Evolutionary conservation across 2,888 invertebrate species (phyloP).

Genomic region (Syrista parreyssii): DNA sequence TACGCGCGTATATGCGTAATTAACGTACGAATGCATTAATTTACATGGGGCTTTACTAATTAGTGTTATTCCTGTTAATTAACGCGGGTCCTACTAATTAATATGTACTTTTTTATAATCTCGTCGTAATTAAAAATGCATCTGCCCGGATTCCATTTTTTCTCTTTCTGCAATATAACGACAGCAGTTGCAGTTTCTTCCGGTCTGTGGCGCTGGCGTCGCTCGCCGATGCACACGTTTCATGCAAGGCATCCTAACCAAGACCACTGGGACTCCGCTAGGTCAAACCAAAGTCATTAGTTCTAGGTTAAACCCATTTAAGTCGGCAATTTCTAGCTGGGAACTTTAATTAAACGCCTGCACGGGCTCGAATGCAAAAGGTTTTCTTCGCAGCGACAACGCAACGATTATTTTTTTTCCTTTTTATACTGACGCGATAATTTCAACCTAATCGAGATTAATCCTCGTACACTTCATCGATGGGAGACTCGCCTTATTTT

Average conservation of each 20-base stretch:
- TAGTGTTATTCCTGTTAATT: not conserved
- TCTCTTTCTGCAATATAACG: not conserved
- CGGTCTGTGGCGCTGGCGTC: not conserved
- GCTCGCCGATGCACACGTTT: not conserved
- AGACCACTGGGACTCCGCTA: not conserved
- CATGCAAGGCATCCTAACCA: not conserved
- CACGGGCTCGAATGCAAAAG: not conserved
- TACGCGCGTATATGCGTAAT: not conserved
- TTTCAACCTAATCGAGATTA: not conserved
- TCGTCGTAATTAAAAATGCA: not conserved
- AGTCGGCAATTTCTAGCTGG: slow-evolving; percentile 3
- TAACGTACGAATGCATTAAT: not conserved
- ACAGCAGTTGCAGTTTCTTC: not conserved
- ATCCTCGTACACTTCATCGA: not conserved
- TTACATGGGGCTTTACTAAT: not conserved
- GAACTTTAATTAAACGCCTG: slow-evolving; percentile 1
- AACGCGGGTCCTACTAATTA: not conserved
- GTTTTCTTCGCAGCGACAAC: not conserved
- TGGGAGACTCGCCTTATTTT: not conserved
- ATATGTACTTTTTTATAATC: not conserved
- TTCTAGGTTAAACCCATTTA: slow-evolving; percentile 6
- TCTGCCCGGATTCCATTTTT: not conserved
- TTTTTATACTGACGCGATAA: not conserved
- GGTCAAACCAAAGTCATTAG: slow-evolving; percentile 3
- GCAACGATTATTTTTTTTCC: not conserved